Evolutionary conservation across 2,888 invertebrate species (phyloP), one percentile per base, ranked within the genome.

Genomic region (Geophilus truncorum): DNA sequence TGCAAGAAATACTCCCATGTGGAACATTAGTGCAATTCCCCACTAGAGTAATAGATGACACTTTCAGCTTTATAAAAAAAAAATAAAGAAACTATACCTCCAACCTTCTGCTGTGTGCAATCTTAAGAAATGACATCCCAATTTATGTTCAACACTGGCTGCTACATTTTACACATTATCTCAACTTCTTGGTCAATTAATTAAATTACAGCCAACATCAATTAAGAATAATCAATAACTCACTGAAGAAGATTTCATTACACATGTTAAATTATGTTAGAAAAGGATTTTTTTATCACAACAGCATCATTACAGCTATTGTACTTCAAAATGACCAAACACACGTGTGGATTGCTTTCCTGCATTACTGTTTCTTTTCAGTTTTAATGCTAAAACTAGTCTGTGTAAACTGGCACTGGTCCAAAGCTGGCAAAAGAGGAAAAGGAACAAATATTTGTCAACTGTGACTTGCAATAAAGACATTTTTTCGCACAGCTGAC

Each of bases 361-460:
- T n/a, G n/a, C n/a, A n/a, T n/a, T n/a, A n/a, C n/a, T 51, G n/a
- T 6, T 51, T 51, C 18, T 51, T 51, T 18, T n/a, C 1, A 9
- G 28, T n/a, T 70, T 70, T 4, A 28, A 70, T 25, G 28, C 25
- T 12, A 70, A 70, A 23, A 28, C 3, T 23, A 12, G 25, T 7
- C 28, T 70, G 10, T 28, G 28, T 28, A 70, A 70, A 25, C 28
- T 70, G 25, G 70, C 28, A 4, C 15, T 10, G 25, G n/a, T 28
- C 70, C 70, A 70, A 62, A 70, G 28, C 12, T 70, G 70, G 45
- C 18, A 9, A 12, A 45, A 45, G 45, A n/a, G 2, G 70, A 12
- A 70, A 70, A 70, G 28, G 28, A 28, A 70, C 70, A 70, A 70
- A 70, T 70, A 70, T 70, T 70, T 70, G 70, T 70, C 70, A 70